Evolutionary conservation across 2,113 vertebrate species (phyloP), one percentile per base, ranked within the genome.

Genomic region (Gnathonemus echidnorhynchus): DNA sequence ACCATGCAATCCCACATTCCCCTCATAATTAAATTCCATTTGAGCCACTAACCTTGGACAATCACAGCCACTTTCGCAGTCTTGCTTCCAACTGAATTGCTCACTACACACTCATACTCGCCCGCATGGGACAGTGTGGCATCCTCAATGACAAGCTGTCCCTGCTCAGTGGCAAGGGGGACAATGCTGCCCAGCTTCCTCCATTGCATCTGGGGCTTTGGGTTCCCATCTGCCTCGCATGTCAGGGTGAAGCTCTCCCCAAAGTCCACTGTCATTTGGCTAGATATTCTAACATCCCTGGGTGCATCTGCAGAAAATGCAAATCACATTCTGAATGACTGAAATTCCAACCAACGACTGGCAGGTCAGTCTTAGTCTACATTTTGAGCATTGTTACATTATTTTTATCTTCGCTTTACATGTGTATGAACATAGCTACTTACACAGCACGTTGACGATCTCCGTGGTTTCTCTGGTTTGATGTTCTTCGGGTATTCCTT

Each of bases 201-300:
- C 95, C 95, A 96, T 48, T 24, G 88, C 52, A 95, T 1, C 0
- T 0, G 19, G 0, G 94, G 95, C 21, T 90, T 21, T 0, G 95
- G 95, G 90, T 93, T 93, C 42, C 95, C 95, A 35, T 92, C 88
- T 0, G 90, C 93, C 0, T 87, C 85, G 49, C 95, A 96, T 52
- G 0, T 89, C 53, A 96, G 92, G 3, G 46, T 87, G 21, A 95
- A 62, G 1, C 9, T 19, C 1, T 92, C 91, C 9, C 93, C 93
- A 0, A 66, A 62, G 89, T 15, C 87, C 88, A 93, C 77, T 6
- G 21, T 0, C 6, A 84, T 31, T 0, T 91, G 7, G 21, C 88
- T 88, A 0, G 93, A 89, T 0, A 90, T 66, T 19, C 10, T 24
- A 11, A 80, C 62, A 39, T 94, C 85, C 1, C 91, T 86, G 0